Conservation (phyloP, 2,797 vertebrate genomes). For the Gallinago stenura region DNA sequence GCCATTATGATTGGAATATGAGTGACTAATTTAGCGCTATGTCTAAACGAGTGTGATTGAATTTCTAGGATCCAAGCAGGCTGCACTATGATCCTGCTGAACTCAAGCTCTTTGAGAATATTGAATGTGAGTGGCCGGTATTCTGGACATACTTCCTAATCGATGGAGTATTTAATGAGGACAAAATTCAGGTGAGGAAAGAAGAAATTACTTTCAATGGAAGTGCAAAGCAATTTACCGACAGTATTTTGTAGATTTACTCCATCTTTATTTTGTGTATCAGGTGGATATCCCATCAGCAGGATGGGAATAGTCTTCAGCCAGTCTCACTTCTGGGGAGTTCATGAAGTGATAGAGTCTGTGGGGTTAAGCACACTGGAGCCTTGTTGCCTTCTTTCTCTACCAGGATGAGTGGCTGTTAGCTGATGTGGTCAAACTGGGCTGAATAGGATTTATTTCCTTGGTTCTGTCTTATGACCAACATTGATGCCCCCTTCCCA, state of each 20-base stretch:
- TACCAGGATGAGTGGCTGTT: neutral
- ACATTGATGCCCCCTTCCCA: neutral
- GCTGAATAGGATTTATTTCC: neutral
- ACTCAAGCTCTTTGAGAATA: constrained; percentile 98
- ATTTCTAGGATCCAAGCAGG: constrained; percentile 89
- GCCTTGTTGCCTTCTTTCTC: neutral
- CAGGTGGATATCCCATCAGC: neutral
- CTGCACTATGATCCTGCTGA: constrained; percentile 97
- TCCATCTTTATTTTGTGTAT: neutral
- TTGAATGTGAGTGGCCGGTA: constrained; percentile 98
- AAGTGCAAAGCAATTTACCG: neutral
- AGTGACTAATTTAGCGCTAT: neutral
- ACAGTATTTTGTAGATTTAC: neutral
- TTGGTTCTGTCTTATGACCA: neutral
- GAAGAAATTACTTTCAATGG: neutral
- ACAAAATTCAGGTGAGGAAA: constrained; percentile 90
- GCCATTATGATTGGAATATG: neutral
- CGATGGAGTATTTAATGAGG: constrained; percentile 91
- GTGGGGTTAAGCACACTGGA: neutral
- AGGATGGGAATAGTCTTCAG: neutral
- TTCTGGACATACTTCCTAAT: constrained; percentile 98
- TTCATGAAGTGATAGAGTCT: accelerated
- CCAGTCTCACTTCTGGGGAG: neutral
- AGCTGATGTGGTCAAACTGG: neutral
- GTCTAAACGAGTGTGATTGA: neutral